Percentiles rank a stretch among this genome's conserved stretches.
phyloP scores from a whole-genome alignment of 1,140 invertebrate species.

The Drosophila sp. region DNA sequence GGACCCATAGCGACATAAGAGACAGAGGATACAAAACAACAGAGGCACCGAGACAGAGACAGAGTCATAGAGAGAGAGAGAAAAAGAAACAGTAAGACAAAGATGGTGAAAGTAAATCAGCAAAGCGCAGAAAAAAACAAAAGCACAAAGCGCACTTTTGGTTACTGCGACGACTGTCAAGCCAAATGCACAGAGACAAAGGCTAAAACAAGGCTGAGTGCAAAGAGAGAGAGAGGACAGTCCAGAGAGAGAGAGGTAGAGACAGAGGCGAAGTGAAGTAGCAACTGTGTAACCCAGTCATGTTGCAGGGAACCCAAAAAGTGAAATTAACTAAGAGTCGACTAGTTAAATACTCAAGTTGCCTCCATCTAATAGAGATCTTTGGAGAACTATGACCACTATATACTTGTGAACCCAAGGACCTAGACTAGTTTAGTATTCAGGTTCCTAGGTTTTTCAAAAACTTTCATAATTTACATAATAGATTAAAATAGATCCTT shows the following conservation, averaged over 20 bases:
- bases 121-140: constrained; percentile 62
- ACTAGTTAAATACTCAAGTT: constrained; percentile 2
- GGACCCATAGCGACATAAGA: background rate
- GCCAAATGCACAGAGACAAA: constrained; percentile 72
- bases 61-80: background rate
- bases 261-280: background rate
- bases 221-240: background rate
- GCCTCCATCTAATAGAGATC: too few relatives aligned
- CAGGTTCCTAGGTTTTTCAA: too few relatives aligned
- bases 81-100: constrained; percentile 1
- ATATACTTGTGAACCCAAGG: too few relatives aligned
- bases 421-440: too few relatives aligned
- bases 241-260: background rate
- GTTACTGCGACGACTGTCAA: constrained; percentile 67
- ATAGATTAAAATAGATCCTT: too few relatives aligned
- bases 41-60: background rate
- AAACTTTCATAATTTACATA: too few relatives aligned
- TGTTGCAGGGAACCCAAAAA: constrained; percentile 28
- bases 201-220: constrained; percentile 39
- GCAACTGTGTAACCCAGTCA: constrained; percentile 49
- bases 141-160: constrained; percentile 59
- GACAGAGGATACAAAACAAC: background rate
- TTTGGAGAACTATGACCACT: too few relatives aligned
- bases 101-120: constrained; percentile 42
- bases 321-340: constrained; percentile 4